These are phyloP conservation scores for Cochlearius cochlearius DNA, from an alignment of 2,113 vertebrate species.

Conservation along the genomic window DNA sequence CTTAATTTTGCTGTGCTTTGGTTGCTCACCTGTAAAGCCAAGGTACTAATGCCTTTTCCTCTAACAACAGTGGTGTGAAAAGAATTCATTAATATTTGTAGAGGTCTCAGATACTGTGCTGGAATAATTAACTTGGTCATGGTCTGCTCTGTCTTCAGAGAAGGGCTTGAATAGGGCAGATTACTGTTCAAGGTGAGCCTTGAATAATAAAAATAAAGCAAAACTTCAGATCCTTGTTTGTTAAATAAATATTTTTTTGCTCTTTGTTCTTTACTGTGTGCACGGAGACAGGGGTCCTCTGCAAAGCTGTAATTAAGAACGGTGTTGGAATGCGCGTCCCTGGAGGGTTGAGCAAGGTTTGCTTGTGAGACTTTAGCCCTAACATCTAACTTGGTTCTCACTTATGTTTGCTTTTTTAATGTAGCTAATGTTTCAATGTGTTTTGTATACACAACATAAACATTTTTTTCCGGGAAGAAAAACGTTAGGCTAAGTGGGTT, in stretches of 20 bases:
- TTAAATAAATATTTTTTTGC: not conserved
- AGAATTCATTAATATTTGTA: constrained; percentile 1
- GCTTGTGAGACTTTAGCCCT: not conserved
- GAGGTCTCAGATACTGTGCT: not conserved
- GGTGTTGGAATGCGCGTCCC: not conserved
- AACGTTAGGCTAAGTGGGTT: not conserved
- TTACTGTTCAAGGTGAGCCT: not conserved
- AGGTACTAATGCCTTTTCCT: not conserved
- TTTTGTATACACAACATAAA: not conserved
- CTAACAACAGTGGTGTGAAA: not conserved
- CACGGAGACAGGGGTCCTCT: not conserved
- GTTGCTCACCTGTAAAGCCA: not conserved
- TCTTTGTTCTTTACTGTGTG: not conserved
- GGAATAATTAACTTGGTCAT: not conserved
- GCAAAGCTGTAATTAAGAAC: not conserved
- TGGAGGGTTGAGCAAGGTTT: not conserved
- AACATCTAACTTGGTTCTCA: not conserved
- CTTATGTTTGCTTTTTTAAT: not conserved
- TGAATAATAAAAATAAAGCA: not conserved
- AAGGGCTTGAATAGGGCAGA: not conserved
- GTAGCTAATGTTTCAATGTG: not conserved
- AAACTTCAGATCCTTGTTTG: not conserved
- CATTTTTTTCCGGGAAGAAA: not conserved
- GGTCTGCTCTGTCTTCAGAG: not conserved
- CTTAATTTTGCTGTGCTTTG: not conserved